Base-by-base conservation (phyloP, 2,888 invertebrate species). In the Leptodirus hochenwartii region DNA sequence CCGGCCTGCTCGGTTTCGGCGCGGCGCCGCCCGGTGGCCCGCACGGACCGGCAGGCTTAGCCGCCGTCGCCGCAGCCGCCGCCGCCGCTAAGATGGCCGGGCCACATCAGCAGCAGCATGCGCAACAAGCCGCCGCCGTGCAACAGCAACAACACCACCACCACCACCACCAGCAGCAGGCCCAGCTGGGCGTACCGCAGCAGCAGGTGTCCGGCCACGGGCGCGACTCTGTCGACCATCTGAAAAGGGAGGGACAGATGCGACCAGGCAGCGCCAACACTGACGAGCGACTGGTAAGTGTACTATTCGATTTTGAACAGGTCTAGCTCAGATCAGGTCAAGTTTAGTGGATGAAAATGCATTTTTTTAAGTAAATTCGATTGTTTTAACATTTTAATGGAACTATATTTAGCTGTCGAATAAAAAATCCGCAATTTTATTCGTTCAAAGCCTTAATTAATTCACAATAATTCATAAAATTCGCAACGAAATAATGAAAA, bases 201-300 rank as follows among this genome's bases (percentile, higher is more conserved):
- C n/a, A n/a, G n/a, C n/a, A n/a, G n/a, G n/a, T n/a, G n/a, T n/a
- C n/a, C n/a, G n/a, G n/a, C n/a, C 52, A 52, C 30, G 37, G 46
- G 17, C 37, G 50, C 34, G 45, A n/a, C n/a, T n/a, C n/a, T n/a
- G n/a, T 43, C 16, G 41, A 39, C 10, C 50, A 50, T 27, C 40
- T 47, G 20, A 52, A 53, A n/a, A n/a, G n/a, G n/a, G n/a, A n/a
- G n/a, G n/a, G n/a, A n/a, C n/a, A n/a, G n/a, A 30, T 33, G 15
- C 43, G 53, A 34, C 50, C 54, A 14, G 49, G 49, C 33, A 52
- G 53, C 28, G 48, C 50, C 9, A 51, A 50, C 35, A 48, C 51
- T 10, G 56, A 56, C 35, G 56, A 56, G 50, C 50, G 56, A 53
- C 52, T 56, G 54, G 56, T 56, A 39, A 46, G 42, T 35, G 6